Evolutionary conservation across 2,888 invertebrate genomes (phyloP), one percentile per base, ranked within the genome.

Genomic region (Polymixis lichenea): DNA sequence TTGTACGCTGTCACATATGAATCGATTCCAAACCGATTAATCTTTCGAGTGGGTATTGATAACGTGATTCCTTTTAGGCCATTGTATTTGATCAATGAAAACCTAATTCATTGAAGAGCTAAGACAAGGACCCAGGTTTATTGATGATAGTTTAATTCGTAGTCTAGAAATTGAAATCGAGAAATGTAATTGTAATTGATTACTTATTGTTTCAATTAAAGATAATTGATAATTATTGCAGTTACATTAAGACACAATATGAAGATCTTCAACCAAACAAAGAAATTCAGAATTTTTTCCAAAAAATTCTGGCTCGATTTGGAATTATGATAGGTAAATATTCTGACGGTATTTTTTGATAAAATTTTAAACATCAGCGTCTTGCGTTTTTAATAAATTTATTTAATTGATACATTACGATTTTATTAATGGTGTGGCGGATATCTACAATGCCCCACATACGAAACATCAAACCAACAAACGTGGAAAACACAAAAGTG

Each of bases 1-100:
- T 75, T 72, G 43, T 49, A 38, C 55, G 43, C 15, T 68, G 78
- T 66, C 78, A 69, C 70, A 67, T 76, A 75, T 46, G 53, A 79
- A 68, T 82, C 65, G 62, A 82, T 77, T 82, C 38, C 46, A 43
- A 58, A 74, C 38, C 80, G 65, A 82, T 86, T 69, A 76, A 80
- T 82, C 72, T 76, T 60, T 51, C 13, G 13, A 5, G 9, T 66
- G 19, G 19, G 9, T 56, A 38, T 25, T 49, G 55, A 77, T 71
- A 65, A 68, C 56, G 64, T 70, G 66, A 77, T 62, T 38, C 51
- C 43, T 65, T 67, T 56, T 60, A 62, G n/a, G 38, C 68, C 25
- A 77, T 77, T 79, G 75, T 75, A 25, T 60, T 76, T 64, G 38
- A 65, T 51, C 58, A 75, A 70, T 79, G 72, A 68, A 38, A 64